Percentiles rank a stretch among this genome's conserved stretches.
Evolutionary conservation across 2,113 vertebrate species (phyloP).

Genomic region (Podilymbus podiceps): DNA sequence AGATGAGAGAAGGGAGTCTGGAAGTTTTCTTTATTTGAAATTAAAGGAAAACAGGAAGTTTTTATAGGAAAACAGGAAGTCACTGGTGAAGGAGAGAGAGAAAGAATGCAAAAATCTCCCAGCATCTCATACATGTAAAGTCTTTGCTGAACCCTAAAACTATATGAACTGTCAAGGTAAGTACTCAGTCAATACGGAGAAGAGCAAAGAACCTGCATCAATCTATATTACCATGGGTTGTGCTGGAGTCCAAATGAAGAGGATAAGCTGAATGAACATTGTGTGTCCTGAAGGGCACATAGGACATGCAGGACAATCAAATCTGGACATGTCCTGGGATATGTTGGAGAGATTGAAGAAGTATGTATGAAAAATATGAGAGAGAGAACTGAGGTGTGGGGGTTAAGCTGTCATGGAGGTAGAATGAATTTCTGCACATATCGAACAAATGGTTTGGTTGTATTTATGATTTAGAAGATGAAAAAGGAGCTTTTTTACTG

Average conservation of each 20-base stretch:
- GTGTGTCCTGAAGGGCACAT: background rate
- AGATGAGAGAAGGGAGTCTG: background rate
- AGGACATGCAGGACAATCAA: background rate
- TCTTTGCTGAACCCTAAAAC: background rate
- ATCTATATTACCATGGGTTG: background rate
- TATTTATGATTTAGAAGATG: slow-evolving; percentile 54
- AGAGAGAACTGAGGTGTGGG: background rate
- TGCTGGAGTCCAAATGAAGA: background rate
- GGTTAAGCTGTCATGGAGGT: background rate
- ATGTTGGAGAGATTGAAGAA: background rate
- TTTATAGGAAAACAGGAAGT: background rate
- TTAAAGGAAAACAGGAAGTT: background rate
- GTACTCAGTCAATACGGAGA: background rate
- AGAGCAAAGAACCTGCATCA: background rate
- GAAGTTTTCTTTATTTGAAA: background rate
- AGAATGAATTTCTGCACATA: slow-evolving; percentile 6
- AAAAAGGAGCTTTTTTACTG: slow-evolving; percentile 33
- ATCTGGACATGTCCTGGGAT: background rate
- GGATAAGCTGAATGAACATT: background rate
- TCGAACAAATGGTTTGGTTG: slow-evolving; percentile 8
- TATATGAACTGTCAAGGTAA: background rate
- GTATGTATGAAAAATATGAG: background rate
- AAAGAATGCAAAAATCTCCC: background rate
- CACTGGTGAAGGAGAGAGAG: background rate
- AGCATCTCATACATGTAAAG: background rate